These are phyloP conservation scores for Melanitta fusca DNA, from an alignment of 2,797 vertebrate genomes.

Conservation along the genomic window DNA sequence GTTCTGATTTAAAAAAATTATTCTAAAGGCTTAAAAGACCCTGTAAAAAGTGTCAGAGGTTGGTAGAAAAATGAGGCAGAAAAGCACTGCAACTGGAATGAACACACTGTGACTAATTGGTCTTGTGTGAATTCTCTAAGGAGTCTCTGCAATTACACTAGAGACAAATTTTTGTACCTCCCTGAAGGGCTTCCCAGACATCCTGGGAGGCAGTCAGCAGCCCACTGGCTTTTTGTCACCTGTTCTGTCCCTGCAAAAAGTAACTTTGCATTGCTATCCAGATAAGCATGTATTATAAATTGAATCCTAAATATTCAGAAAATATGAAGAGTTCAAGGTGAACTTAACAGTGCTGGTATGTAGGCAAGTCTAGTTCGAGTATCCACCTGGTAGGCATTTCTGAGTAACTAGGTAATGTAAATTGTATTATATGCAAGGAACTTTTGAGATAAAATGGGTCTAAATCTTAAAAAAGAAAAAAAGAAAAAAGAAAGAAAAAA, in stretches of 20 bases:
- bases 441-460: background rate
- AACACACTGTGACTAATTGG: slow-evolving; percentile 4
- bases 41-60: background rate
- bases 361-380: background rate
- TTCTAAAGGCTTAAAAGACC: background rate
- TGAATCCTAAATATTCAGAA: background rate
- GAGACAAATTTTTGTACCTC: slow-evolving; percentile 1
- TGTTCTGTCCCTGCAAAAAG: background rate
- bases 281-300: background rate
- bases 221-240: background rate
- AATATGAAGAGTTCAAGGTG: background rate
- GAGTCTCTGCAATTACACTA: background rate
- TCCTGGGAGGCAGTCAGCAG: background rate
- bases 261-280: background rate
- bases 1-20: background rate
- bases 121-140: slow-evolving; percentile 4
- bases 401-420: background rate
- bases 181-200: background rate
- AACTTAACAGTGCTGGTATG: background rate
- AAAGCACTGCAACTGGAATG: background rate
- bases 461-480: background rate
- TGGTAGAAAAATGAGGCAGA: background rate
- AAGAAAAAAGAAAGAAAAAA: background rate
- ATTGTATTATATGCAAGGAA: background rate
- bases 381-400: background rate